phyloP scores from a whole-genome alignment of 2,797 vertebrate species.

The Pogoniulus pusillus region DNA sequence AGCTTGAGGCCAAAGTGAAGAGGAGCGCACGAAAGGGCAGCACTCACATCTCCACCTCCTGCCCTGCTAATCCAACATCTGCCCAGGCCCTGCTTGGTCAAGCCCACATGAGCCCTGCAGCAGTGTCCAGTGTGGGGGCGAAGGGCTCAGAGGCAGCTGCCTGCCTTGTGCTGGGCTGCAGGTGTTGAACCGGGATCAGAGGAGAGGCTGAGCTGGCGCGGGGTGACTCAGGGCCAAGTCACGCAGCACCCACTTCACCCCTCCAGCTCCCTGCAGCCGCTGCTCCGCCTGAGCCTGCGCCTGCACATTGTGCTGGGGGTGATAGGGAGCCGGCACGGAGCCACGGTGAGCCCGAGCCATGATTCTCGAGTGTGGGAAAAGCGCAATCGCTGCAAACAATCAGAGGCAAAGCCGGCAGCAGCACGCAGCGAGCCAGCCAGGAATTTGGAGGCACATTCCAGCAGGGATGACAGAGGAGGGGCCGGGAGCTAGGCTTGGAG shows the following conservation, averaged over 20 bases:
- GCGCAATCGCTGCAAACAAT: constrained; percentile 59
- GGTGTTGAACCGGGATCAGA: not conserved
- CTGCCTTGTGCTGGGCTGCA: fast-evolving
- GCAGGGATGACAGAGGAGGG: constrained; percentile 30
- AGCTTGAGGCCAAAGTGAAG: fast-evolving
- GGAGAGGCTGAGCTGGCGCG: not conserved
- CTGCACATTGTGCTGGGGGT: not conserved
- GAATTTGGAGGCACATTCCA: constrained; percentile 32
- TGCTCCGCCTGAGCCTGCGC: not conserved
- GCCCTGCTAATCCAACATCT: not conserved
- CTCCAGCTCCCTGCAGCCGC: not conserved
- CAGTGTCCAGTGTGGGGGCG: fast-evolving
- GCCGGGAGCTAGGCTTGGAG: not conserved
- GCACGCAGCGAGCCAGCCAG: constrained; percentile 36
- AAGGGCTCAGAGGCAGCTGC: not conserved
- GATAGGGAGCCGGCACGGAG: constrained; percentile 33
- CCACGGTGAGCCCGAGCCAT: constrained; percentile 38
- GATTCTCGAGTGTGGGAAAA: constrained; percentile 66
- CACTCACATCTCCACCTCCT: fast-evolving
- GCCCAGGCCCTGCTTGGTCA: not conserved
- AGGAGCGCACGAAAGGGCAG: not conserved
- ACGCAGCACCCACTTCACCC: not conserved
- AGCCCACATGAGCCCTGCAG: fast-evolving
- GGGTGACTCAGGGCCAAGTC: constrained; percentile 49
- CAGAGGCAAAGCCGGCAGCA: constrained; percentile 61